Evolutionary conservation across 1,140 invertebrate genomes (phyloP), one percentile per base, ranked within the genome.

Genomic region (Nomia melanderi): DNA sequence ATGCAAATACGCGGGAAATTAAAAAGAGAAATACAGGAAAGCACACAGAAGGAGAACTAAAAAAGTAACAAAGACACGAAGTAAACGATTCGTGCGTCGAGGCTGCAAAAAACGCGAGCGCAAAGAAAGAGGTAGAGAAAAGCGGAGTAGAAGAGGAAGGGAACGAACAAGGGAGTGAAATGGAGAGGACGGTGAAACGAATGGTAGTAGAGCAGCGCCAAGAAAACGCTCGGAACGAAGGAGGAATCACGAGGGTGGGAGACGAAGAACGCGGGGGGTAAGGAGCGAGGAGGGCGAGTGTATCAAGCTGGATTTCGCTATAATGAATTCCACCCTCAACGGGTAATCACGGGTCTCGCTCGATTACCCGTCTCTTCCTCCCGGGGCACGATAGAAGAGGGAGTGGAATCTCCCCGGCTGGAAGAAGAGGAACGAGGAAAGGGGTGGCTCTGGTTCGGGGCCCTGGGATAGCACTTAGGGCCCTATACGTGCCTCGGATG

Each of bases 321-420:
- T 88, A 88, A 88, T 88, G 87, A 89, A 89, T 89, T 89, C 87
- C 87, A 88, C 86, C 88, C 88, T 89, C 88, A 87, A 86, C 64
- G 63, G 87, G 87, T 86, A 88, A 88, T 88, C 84, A 88, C 82
- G 66, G 79, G 79, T 60, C 85, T 87, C 66, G 73, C 73, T 81
- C 72, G 81, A 80, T 81, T 83, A 78, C 80, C 66, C 73, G 36
- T 80, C 69, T 75, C 72, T 81, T 64, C 65, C 59, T 75, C 57
- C 54, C 75, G 64, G n/a, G 79, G 70, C 65, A 44, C 54, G 47
- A 44, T n/a, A 54, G 69, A n/a, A n/a, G 62, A n/a, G 33, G 44
- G 39, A 65, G 60, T 8, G 23, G 70, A 25, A 57, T 59, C 33
- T 39, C n/a, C 5, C n/a, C 62, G 57, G 29, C 9, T 59, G 67